A percentile compares a stretch with the other conserved stretches of the same genome.
phyloP scores from a whole-genome alignment of 2,888 invertebrate genomes.

The Trissonchulus latispiculum region DNA sequence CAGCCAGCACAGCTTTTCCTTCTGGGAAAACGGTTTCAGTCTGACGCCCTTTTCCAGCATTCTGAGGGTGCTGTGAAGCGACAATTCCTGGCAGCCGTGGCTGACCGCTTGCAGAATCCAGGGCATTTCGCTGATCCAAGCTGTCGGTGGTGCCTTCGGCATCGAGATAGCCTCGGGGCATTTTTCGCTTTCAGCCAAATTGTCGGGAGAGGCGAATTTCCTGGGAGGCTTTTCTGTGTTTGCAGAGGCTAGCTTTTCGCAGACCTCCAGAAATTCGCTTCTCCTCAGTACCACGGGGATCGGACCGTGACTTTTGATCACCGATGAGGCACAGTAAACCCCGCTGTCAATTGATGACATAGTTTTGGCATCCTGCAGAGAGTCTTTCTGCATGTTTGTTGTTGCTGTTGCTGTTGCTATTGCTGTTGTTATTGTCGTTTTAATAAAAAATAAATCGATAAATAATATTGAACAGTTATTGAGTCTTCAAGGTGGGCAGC shows the following conservation, averaged over 20 bases:
- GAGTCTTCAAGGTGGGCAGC: too few species aligned
- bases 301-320: neutral
- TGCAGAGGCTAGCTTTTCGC: neutral
- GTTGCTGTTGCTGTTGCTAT: too few species aligned
- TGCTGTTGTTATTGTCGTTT: too few species aligned
- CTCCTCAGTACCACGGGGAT: neutral
- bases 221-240: neutral
- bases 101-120: neutral
- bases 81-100: neutral
- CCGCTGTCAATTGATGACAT: neutral
- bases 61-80: neutral
- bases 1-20: conserved; percentile 7
- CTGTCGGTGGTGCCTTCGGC: neutral
- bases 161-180: neutral
- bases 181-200: neutral
- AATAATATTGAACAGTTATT: too few species aligned
- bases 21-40: conserved; percentile 16
- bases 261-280: neutral
- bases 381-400: too few species aligned
- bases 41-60: neutral
- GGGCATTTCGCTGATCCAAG: too few species aligned
- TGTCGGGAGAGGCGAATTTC: neutral
- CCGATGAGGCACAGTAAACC: neutral
- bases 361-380: neutral
- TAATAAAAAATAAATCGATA: too few species aligned